These are phyloP conservation scores for Epinephelus malabaricus DNA, from an alignment of 2,797 vertebrate genomes.

Conservation along the genomic window DNA sequence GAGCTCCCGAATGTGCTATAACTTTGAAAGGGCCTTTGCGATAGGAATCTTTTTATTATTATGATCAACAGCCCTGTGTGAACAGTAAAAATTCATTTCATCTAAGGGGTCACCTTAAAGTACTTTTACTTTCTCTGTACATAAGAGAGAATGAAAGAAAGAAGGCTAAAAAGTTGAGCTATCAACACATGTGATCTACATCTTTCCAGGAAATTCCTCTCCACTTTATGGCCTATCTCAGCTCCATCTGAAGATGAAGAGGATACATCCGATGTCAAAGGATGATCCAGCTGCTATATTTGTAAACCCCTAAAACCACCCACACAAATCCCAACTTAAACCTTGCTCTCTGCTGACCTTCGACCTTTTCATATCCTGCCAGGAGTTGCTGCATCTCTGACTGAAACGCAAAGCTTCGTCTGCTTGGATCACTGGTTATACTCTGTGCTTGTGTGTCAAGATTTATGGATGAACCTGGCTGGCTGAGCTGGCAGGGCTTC, in stretches of 20 bases:
- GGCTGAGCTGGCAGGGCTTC: constrained; percentile 68
- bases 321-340: constrained; percentile 42
- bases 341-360: constrained; percentile 39
- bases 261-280: constrained; percentile 41
- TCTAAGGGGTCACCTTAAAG: constrained; percentile 56
- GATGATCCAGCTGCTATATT: constrained; percentile 47
- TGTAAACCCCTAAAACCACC: constrained; percentile 44
- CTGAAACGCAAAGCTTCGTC: constrained; percentile 26
- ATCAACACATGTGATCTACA: constrained; percentile 47
- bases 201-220: constrained; percentile 62
- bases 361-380: constrained; percentile 68
- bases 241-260: constrained; percentile 51
- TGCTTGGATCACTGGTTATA: constrained; percentile 32
- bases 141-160: constrained; percentile 3
- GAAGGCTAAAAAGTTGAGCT: constrained; percentile 2
- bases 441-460: constrained; percentile 44
- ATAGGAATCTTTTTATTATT: constrained; percentile 44
- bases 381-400: constrained; percentile 43
- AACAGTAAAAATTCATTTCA: constrained; percentile 39
- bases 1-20: constrained; percentile 22
- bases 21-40: constrained; percentile 39
- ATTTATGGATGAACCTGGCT: constrained; percentile 77
- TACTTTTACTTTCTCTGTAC: constrained; percentile 16
- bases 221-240: constrained; percentile 14
- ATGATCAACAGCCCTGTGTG: constrained; percentile 36